phyloP scores from a whole-genome alignment of 2,888 invertebrate species.

The Sinopyrophorus schimmeli region DNA sequence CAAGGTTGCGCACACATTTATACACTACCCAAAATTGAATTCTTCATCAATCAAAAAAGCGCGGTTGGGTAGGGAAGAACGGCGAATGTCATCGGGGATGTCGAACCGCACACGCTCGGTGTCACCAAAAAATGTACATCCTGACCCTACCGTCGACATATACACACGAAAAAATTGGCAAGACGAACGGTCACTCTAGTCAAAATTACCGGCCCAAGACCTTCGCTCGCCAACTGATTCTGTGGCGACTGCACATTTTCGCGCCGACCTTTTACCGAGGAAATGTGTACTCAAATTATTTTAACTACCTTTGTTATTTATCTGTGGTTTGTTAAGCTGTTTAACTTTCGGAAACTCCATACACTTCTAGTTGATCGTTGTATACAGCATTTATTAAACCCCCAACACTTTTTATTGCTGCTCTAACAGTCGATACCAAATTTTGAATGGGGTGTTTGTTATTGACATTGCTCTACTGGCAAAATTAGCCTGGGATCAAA shows the following conservation, averaged over 20 bases:
- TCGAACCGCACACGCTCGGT: constrained; percentile 31
- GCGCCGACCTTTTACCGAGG: constrained; percentile 41
- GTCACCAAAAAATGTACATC: constrained; percentile 15
- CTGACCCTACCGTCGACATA: constrained; percentile 19
- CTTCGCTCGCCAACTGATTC: constrained; percentile 23
- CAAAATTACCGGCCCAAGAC: constrained; percentile 27
- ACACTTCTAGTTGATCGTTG: constrained; percentile 52
- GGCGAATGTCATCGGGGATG: constrained; percentile 15
- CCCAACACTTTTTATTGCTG: constrained; percentile 18
- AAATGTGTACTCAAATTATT: constrained; percentile 47
- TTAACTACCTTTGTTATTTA: constrained; percentile 30
- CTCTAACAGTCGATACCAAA: constrained; percentile 24
- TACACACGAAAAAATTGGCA: constrained; percentile 26
- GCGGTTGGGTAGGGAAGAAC: constrained; percentile 18
- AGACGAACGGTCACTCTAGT: constrained; percentile 30
- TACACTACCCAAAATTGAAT: constrained; percentile 57
- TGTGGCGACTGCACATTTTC: constrained; percentile 42
- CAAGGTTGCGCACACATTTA: constrained; percentile 54
- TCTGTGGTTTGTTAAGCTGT: constrained; percentile 52
- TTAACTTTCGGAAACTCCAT: constrained; percentile 49
- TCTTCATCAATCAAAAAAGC: constrained; percentile 39
- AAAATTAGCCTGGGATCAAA: constrained; percentile 38
- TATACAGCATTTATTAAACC: constrained; percentile 16
- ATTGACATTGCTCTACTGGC: constrained; percentile 39
- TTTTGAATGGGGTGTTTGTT: constrained; percentile 48